These are phyloP conservation scores for Loris lydekkerianus DNA, from an alignment of 2,797 vertebrate genomes.

Conservation along the genomic window DNA sequence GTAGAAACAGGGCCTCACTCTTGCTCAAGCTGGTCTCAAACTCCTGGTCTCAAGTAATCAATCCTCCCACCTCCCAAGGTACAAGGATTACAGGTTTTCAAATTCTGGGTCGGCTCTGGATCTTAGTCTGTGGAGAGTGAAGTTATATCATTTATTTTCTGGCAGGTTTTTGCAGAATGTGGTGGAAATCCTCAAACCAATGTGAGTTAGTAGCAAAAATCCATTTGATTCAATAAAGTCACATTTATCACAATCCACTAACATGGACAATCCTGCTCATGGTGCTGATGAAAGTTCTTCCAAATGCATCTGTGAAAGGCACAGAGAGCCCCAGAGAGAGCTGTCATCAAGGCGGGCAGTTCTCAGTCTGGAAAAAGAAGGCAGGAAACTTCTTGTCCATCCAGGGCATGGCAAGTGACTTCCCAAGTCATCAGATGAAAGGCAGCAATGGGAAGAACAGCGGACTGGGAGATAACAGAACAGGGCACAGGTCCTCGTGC, in stretches of 20 bases:
- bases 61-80: too few relatives aligned
- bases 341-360: neutral
- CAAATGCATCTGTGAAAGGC: neutral
- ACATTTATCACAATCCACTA: neutral
- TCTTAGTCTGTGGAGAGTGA: neutral
- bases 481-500: neutral
- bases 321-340: neutral
- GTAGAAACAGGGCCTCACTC: too few relatives aligned
- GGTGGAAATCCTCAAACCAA: neutral
- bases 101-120: constrained; percentile 18
- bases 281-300: neutral
- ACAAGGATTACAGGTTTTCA: neutral
- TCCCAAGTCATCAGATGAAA: neutral
- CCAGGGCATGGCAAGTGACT: neutral
- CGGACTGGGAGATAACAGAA: neutral
- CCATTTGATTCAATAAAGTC: neutral
- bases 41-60: too few relatives aligned
- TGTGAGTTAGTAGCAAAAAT: neutral
- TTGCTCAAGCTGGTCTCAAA: too few relatives aligned
- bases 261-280: neutral
- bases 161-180: neutral
- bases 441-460: neutral
- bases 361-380: neutral
- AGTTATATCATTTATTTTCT: neutral
- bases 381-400: neutral